phyloP scores from a whole-genome alignment of 2,113 vertebrate genomes.

The Oenanthe oenanthe region DNA sequence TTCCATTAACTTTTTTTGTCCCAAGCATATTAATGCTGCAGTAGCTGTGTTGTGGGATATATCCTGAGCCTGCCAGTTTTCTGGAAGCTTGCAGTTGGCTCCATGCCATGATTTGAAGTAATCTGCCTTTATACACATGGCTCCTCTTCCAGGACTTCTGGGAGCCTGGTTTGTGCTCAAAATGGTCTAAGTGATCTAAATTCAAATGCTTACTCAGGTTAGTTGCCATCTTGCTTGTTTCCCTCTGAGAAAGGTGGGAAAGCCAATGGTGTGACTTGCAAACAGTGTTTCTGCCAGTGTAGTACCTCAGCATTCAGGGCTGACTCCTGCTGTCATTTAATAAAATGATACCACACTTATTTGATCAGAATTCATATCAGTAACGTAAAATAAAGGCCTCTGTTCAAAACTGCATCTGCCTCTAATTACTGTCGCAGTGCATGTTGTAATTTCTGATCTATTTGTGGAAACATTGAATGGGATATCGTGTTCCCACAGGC shows the following conservation, averaged over 20 bases:
- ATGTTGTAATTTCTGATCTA: slow-evolving; percentile 27
- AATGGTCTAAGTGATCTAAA: background rate
- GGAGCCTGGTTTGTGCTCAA: background rate
- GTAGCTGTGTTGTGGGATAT: background rate
- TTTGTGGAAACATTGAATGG: background rate
- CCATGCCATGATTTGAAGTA: background rate
- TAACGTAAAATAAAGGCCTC: background rate
- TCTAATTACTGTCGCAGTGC: background rate
- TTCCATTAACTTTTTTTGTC: background rate
- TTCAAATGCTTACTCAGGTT: background rate
- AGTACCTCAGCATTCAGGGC: background rate
- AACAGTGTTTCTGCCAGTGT: background rate
- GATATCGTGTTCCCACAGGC: background rate
- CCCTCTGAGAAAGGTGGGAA: background rate
- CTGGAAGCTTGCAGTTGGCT: background rate
- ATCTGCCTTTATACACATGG: rapidly evolving
- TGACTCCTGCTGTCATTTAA: background rate
- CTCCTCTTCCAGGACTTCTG: background rate
- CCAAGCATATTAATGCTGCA: background rate
- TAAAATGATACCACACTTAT: background rate
- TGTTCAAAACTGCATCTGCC: background rate
- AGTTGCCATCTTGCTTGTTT: background rate
- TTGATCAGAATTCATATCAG: background rate
- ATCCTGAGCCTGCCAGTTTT: background rate
- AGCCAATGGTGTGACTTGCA: rapidly evolving